Evolutionary conservation across 2,113 vertebrate species (phyloP), one percentile per base, ranked within the genome.

Genomic region (Neolamprologus devosi): DNA sequence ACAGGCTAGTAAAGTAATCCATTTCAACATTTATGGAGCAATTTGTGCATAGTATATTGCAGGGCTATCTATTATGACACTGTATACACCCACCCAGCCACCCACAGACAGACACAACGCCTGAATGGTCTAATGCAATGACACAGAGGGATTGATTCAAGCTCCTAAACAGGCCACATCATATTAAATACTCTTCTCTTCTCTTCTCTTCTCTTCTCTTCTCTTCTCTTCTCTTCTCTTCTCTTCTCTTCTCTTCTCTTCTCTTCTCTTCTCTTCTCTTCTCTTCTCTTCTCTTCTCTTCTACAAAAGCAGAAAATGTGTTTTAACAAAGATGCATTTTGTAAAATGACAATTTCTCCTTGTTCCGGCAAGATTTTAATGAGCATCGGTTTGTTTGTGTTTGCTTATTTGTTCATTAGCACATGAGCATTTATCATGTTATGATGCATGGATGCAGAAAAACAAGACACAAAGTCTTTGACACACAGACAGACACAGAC

Each of bases 121-220:
- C 90, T 91, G 91, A 95, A 85, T 92, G 92, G 85, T 93, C 91
- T 92, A 95, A 94, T 93, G 94, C 90, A 94, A 94, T 95, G 93
- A 94, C 94, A 95, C 95, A 94, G 85, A 93, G 87, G 93, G 95
- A 95, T 94, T 96, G 93, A 95, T 96, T 94, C 94, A 92, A 86
- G 83, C 92, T 94, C 87, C 92, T 88, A 93, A 95, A 95, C 91
- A 89, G 94, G 93, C 89, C 93, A 94, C 92, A 91, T 92, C 88
- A 92, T 90, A 92, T 93, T 80, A 89, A 94, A 92, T 93, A 90
- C 87, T 93, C 89, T 87, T 86, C 87, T 89, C 81, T 53, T 51
- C 81, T 87, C 63, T 19, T 73, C 78, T 85, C 37, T 10, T 49
- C 37, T 84, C 45, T 81, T 37, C 33, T 86, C 55, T 21, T 26